phyloP scores from a whole-genome alignment of 2,888 invertebrate species.

The Clunio marinus region DNA sequence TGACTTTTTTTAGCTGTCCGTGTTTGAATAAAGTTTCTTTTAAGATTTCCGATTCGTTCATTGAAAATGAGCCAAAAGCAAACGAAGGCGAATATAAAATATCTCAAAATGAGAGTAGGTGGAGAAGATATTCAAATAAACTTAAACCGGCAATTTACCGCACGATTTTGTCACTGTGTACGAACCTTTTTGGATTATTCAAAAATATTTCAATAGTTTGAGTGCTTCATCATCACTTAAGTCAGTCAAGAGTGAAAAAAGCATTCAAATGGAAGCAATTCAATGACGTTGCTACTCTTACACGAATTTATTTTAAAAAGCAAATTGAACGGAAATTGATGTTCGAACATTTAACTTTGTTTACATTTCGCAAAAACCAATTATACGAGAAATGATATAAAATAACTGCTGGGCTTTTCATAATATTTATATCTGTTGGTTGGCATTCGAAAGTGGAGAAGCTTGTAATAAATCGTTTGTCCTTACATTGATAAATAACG shows the following conservation, averaged over 20 bases:
- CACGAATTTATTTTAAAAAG: not conserved
- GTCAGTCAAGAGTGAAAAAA: not conserved
- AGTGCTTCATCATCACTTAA: not conserved
- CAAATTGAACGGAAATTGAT: conserved; percentile 9
- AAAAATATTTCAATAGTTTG: too few relatives aligned
- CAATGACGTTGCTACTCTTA: not conserved
- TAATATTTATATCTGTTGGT: too few relatives aligned
- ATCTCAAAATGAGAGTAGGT: not conserved
- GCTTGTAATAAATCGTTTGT: too few relatives aligned
- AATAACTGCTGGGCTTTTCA: not conserved
- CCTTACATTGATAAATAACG: too few relatives aligned
- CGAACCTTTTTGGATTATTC: too few relatives aligned
- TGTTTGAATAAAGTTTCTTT: not conserved
- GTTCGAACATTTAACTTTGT: not conserved
- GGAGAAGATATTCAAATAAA: not conserved
- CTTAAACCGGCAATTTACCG: conserved; percentile 1
- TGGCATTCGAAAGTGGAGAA: too few relatives aligned
- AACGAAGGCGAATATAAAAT: too few relatives aligned
- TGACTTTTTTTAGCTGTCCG: too few relatives aligned
- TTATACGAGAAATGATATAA: not conserved
- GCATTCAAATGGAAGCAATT: not conserved
- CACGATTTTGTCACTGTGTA: not conserved
- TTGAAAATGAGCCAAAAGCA: not conserved
- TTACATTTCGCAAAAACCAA: not conserved
- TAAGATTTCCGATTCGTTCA: not conserved